Percentiles rank a stretch among this genome's conserved stretches.
Conservation (phyloP, 2,113 vertebrate species). For the Epinephelus lanceolatus region DNA sequence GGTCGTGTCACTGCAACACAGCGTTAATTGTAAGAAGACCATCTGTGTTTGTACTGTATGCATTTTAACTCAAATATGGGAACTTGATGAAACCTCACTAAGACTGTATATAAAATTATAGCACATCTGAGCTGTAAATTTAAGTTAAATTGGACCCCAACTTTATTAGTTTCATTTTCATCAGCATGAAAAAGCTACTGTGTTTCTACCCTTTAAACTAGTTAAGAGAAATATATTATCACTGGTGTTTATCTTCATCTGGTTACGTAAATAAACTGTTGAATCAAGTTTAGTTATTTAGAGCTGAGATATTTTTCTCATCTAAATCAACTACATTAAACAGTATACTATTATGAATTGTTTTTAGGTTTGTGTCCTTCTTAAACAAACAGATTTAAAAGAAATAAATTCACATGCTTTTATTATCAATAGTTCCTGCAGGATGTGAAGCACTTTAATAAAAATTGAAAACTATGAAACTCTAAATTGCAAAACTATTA, state of each 20-base stretch:
- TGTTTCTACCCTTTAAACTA: slow-evolving; percentile 4
- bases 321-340: not conserved
- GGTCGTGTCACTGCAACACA: slow-evolving; percentile 16
- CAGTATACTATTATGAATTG: not conserved
- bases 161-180: slow-evolving; percentile 3
- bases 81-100: not conserved
- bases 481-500: slow-evolving; percentile 24
- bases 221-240: not conserved
- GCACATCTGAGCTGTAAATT: not conserved
- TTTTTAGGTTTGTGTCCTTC: not conserved
- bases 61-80: slow-evolving; percentile 1
- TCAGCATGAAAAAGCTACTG: not conserved
- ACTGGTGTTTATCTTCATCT: not conserved
- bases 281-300: slow-evolving; percentile 6
- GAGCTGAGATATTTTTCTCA: not conserved
- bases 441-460: not conserved
- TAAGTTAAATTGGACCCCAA: not conserved
- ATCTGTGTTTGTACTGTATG: slow-evolving; percentile 5
- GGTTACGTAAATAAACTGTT: not conserved
- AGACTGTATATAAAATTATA: slow-evolving; percentile 2
- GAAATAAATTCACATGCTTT: not conserved
- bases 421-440: not conserved
- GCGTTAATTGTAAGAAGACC: not conserved
- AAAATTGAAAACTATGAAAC: not conserved
- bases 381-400: slow-evolving; percentile 15